Percentiles rank a stretch among this genome's conserved stretches.
phyloP scores from a whole-genome alignment of 2,888 invertebrate genomes.

The Anagyrus pseudococci region DNA sequence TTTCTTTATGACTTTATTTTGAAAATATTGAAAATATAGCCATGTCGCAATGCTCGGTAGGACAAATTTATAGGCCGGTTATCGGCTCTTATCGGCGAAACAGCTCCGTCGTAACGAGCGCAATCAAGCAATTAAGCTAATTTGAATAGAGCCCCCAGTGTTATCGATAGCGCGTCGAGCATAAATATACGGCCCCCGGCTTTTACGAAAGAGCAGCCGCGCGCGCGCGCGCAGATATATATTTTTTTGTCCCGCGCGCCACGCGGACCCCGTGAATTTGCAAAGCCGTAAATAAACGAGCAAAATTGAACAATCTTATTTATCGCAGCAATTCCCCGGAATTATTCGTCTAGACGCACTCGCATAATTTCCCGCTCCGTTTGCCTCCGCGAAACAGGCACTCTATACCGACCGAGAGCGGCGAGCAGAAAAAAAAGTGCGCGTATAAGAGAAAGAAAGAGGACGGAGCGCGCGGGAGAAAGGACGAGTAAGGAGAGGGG shows the following conservation, averaged over 20 bases:
- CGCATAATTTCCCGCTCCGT: conserved; percentile 5
- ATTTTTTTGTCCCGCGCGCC: neutral
- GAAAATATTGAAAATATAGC: too few species aligned
- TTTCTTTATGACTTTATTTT: too few species aligned
- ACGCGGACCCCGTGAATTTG: neutral
- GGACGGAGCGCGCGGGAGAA: neutral
- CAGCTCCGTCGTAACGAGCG: too few species aligned
- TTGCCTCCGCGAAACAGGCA: too few species aligned
- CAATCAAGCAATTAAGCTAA: too few species aligned
- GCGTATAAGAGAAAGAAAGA: too few species aligned
- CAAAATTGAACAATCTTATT: conserved; percentile 21
- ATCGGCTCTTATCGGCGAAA: too few species aligned
- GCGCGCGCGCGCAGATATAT: too few species aligned
- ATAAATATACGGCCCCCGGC: neutral
- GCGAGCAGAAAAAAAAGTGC: too few species aligned
- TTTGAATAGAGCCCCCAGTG: neutral
- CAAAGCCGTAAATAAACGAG: neutral
- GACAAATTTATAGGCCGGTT: too few species aligned
- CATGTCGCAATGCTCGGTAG: too few species aligned
- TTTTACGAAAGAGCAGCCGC: neutral
- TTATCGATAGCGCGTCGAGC: neutral
- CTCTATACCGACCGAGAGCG: too few species aligned
- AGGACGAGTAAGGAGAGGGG: neutral
- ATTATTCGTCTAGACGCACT: conserved; percentile 34
- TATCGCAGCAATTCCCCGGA: conserved; percentile 26